phyloP scores from a whole-genome alignment of 92 coral and sea anemone species.

The Heliopora coerulea region DNA sequence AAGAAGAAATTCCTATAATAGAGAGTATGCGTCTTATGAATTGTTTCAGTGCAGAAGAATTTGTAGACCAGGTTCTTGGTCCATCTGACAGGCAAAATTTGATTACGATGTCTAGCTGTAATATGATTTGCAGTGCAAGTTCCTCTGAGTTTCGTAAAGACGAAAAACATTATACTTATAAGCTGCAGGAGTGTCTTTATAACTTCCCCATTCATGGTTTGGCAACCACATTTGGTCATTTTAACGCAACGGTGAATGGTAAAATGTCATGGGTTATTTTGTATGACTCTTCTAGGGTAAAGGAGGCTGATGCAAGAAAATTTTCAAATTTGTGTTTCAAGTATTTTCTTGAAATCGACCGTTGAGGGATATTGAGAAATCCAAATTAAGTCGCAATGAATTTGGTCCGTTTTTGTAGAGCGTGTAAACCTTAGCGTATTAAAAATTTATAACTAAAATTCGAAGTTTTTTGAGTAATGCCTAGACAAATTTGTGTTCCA shows the following conservation, averaged over 20 bases:
- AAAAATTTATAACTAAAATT: no score
- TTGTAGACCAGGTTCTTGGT: neutral
- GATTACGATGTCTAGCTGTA: neutral
- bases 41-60: neutral
- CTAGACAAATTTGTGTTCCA: no score
- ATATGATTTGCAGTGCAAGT: neutral
- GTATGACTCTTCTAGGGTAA: slow-evolving; percentile 1
- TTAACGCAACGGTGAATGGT: slow-evolving; percentile 19
- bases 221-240: neutral
- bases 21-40: neutral
- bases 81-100: neutral
- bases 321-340: slow-evolving; percentile 19
- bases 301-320: neutral
- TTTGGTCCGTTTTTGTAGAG: no score
- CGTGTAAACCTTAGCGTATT: no score
- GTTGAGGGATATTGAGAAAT: no score
- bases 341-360: neutral
- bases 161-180: neutral
- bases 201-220: neutral
- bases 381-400: no score
- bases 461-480: no score
- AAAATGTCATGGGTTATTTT: slow-evolving; percentile 26
- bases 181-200: slow-evolving; percentile 5
- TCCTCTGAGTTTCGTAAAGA: neutral
- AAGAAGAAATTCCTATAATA: neutral